These are phyloP conservation scores for Galago senegalensis DNA, from an alignment of 2,797 vertebrate species.

Conservation along the genomic window DNA sequence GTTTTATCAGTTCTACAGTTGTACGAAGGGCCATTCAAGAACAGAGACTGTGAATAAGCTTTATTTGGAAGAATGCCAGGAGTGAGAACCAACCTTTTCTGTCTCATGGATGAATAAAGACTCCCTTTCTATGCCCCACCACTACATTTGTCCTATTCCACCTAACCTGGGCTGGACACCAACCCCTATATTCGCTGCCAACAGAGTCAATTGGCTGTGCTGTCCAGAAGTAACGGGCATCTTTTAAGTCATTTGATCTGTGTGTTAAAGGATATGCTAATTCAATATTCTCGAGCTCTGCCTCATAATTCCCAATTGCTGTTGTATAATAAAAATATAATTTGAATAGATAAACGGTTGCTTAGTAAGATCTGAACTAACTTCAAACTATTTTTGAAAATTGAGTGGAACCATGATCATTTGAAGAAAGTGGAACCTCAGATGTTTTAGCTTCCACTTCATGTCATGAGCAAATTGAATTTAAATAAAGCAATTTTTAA, in stretches of 20 bases:
- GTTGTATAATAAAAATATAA: constrained; percentile 68
- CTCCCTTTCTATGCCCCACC: not conserved
- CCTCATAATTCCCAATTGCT: constrained; percentile 67
- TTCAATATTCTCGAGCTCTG: constrained; percentile 62
- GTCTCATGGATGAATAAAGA: constrained; percentile 17
- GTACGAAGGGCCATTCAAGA: not conserved
- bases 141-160: constrained; percentile 29
- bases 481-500: constrained; percentile 60
- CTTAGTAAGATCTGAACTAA: constrained; percentile 69
- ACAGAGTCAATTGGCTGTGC: constrained; percentile 23
- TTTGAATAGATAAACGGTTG: constrained; percentile 70
- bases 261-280: constrained; percentile 66
- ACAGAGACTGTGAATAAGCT: not conserved
- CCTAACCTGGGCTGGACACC: not conserved
- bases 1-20: constrained; percentile 30
- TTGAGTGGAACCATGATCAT: constrained; percentile 66
- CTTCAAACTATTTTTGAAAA: constrained; percentile 76
- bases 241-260: constrained; percentile 69
- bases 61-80: constrained; percentile 31
- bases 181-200: constrained; percentile 58
- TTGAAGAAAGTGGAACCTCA: constrained; percentile 54
- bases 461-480: constrained; percentile 67
- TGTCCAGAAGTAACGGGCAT: constrained; percentile 21
- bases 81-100: constrained; percentile 45
- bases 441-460: constrained; percentile 63